Percentiles rank a stretch among this genome's conserved stretches.
phyloP scores from a whole-genome alignment of 2,888 invertebrate genomes.

The Liodrosophila aerea region DNA sequence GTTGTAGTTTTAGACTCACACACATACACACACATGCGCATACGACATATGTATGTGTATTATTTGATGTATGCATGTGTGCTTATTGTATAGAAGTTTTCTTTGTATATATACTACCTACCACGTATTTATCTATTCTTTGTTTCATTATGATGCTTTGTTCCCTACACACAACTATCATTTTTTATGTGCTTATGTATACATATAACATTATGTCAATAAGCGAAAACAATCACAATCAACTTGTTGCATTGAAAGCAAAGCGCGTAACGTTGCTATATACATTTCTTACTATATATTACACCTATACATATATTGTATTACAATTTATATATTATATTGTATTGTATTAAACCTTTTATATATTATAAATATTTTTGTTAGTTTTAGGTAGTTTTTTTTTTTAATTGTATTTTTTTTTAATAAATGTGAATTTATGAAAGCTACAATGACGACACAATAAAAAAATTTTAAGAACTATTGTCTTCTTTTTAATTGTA shows the following conservation, averaged over 20 bases:
- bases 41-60: constrained; percentile 15
- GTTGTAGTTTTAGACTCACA: constrained; percentile 49
- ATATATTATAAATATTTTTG: constrained; percentile 44
- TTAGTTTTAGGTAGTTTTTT: constrained; percentile 73
- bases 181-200: constrained; percentile 23
- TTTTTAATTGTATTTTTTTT: constrained; percentile 74
- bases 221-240: constrained; percentile 38
- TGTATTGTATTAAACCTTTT: constrained; percentile 27
- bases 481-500: constrained; percentile 1
- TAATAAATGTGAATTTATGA: constrained; percentile 65
- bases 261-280: constrained; percentile 74
- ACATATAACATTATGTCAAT: constrained; percentile 54
- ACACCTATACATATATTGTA: constrained; percentile 45
- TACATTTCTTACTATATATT: constrained; percentile 48
- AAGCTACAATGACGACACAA: constrained; percentile 68
- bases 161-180: constrained; percentile 27
- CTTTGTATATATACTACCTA: constrained; percentile 62
- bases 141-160: constrained; percentile 30
- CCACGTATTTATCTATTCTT: constrained; percentile 23
- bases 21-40: constrained; percentile 15
- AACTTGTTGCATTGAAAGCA: constrained; percentile 62
- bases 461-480: constrained; percentile 53
- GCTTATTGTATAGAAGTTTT: constrained; percentile 51
- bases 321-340: constrained; percentile 44
- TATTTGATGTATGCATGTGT: constrained; percentile 14